These are phyloP conservation scores for Anser cygnoides DNA, from an alignment of 2,113 vertebrate genomes.

Conservation along the genomic window DNA sequence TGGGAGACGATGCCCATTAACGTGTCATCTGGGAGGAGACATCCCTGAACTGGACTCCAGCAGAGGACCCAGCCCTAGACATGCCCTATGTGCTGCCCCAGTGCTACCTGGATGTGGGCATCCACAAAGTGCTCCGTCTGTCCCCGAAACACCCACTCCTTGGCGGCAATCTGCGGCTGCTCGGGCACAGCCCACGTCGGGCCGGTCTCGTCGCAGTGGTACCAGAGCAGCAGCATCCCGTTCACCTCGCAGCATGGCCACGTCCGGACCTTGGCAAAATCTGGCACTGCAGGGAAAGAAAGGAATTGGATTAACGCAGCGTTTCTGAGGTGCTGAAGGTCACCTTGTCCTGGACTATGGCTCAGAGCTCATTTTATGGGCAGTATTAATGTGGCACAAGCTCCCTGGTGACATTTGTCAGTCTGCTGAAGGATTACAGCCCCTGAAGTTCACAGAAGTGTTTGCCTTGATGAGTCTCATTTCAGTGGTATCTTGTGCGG, in stretches of 20 bases:
- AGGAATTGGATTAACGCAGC: rapidly evolving
- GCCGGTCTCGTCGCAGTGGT: slow-evolving; percentile 73
- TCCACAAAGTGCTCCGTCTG: slow-evolving; percentile 79
- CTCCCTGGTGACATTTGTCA: not conserved
- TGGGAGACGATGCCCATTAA: not conserved
- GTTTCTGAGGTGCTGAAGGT: rapidly evolving
- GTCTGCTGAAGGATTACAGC: not conserved
- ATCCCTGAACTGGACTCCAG: not conserved
- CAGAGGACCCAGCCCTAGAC: rapidly evolving
- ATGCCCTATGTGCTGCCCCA: not conserved
- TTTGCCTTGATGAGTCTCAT: not conserved
- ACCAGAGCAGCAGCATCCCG: slow-evolving; percentile 80
- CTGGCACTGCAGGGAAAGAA: slow-evolving; percentile 71
- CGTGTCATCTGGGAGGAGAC: not conserved
- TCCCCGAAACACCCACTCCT: slow-evolving; percentile 77
- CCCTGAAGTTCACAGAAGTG: not conserved
- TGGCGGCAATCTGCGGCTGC: slow-evolving; percentile 69
- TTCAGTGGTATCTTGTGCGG: rapidly evolving
- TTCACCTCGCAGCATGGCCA: slow-evolving; percentile 81
- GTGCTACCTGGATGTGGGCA: slow-evolving; percentile 77
- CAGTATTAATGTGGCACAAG: rapidly evolving
- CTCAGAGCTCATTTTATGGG: not conserved
- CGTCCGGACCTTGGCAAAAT: slow-evolving; percentile 71
- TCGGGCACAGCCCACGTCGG: slow-evolving; percentile 77
- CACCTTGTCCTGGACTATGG: rapidly evolving